These are phyloP conservation scores for Drosophila baimaii DNA, from an alignment of 1,140 invertebrate genomes.

Conservation along the genomic window DNA sequence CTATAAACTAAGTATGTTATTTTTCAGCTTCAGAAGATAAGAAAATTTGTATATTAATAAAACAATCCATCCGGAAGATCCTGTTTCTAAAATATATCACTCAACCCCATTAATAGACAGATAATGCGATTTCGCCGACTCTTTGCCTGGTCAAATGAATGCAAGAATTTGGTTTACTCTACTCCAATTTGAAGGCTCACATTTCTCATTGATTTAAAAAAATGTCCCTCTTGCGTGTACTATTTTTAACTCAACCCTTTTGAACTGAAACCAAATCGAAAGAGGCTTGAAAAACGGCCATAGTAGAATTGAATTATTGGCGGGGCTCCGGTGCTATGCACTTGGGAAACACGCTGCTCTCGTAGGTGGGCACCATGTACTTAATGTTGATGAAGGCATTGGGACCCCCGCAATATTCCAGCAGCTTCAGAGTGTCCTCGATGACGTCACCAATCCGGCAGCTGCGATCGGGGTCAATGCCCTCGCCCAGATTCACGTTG, in stretches of 20 bases:
- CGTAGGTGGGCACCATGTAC: conserved; percentile 98
- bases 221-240: not conserved
- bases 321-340: conserved; percentile 77
- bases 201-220: conserved; percentile 1
- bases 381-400: conserved; percentile 99
- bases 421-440: conserved; percentile 95
- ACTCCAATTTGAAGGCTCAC: conserved; percentile 18
- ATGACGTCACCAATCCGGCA: conserved; percentile 95
- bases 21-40: too few relatives aligned
- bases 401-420: conserved; percentile 95
- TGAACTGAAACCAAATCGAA: conserved; percentile 1
- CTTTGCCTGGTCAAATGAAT: not conserved
- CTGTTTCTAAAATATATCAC: not conserved
- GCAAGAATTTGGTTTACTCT: conserved; percentile 32
- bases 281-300: not conserved
- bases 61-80: too few relatives aligned
- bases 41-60: not conserved
- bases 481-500: conserved; percentile 92
- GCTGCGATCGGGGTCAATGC: conserved; percentile 91
- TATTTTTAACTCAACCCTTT: not conserved
- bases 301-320: conserved; percentile 83
- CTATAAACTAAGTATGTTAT: too few relatives aligned
- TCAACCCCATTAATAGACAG: conserved; percentile 1
- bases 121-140: not conserved
- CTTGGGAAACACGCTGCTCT: conserved; percentile 90